Evolutionary conservation across 2,113 vertebrate genomes (phyloP).

Genomic region (Channa maculata): DNA sequence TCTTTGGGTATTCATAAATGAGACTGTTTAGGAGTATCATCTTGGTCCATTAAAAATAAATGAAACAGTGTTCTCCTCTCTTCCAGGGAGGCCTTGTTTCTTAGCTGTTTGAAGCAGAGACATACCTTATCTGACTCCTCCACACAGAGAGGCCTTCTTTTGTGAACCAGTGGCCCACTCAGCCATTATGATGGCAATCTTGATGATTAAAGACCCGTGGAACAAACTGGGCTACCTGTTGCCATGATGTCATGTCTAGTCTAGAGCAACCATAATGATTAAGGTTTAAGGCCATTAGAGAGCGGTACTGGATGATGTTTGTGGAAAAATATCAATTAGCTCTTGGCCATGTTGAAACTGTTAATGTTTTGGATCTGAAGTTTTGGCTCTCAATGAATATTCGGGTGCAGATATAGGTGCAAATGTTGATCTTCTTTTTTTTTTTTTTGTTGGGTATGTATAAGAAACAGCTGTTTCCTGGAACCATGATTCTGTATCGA

Average conservation of each 20-base stretch:
- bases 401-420: slow-evolving; percentile 44
- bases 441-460: slow-evolving; percentile 30
- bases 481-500: slow-evolving; percentile 56
- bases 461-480: slow-evolving; percentile 64
- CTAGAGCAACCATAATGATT: slow-evolving; percentile 68
- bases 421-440: slow-evolving; percentile 29
- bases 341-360: slow-evolving; percentile 57
- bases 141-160: slow-evolving; percentile 67
- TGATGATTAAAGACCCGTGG: slow-evolving; percentile 73
- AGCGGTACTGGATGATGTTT: slow-evolving; percentile 69
- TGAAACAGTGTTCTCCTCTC: slow-evolving; percentile 58
- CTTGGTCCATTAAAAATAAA: slow-evolving; percentile 53
- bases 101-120: slow-evolving; percentile 57
- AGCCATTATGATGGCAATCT: slow-evolving; percentile 78
- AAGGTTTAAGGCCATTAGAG: slow-evolving; percentile 71
- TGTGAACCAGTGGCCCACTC: slow-evolving; percentile 54
- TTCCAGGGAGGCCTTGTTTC: slow-evolving; percentile 17
- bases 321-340: slow-evolving; percentile 79
- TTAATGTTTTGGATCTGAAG: slow-evolving; percentile 56
- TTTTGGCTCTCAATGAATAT: slow-evolving; percentile 44
- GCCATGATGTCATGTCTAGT: slow-evolving; percentile 83
- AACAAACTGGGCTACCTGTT: slow-evolving; percentile 77
- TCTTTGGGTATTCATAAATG: slow-evolving; percentile 21
- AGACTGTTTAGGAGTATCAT: slow-evolving; percentile 26
- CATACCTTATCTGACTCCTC: slow-evolving; percentile 69